Base-by-base conservation (phyloP, 2,888 invertebrate genomes). In the Cephus pulcher region DNA sequence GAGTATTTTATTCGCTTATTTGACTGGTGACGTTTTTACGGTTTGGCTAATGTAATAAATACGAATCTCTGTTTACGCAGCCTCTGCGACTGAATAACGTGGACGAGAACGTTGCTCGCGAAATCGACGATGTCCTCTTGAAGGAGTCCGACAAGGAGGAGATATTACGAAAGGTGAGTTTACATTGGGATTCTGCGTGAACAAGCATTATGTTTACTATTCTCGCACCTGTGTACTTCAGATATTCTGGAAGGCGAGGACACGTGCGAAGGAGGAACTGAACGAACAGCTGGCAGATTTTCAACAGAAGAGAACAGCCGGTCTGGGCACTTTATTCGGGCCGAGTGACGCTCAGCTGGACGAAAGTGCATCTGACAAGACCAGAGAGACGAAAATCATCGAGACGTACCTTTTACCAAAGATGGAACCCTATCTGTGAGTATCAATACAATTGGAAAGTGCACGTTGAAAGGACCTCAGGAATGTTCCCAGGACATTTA, bases 71-170 rank as follows among this genome's bases (percentile, higher is more conserved):
- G 84, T 80, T 87, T 89, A 91, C 93, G 30, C 92, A 97, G 97
- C 97, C 97, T 75, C 92, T 97, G 87, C 95, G 95, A 89, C 92
- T 97, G 82, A 94, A 94, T 82, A 96, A 96, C 83, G 95, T 97
- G 34, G 97, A 97, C 87, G 98, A 98, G 90, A 95, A 95, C 85
- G 94, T 97, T 90, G 97, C 97, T 15, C 95, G 96, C 82, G 97
- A 98, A 93, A 97, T 98, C 76, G 98, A 98, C 90, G 96, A 97
- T 86, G 96, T 96, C 40, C 93, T 98, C 87, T 94, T 95, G 80
- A 95, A 95, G 85, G 97, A 97, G 90, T 95, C 94, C 85, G 98
- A 98, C 87, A 98, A 97, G 89, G 98, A 98, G 88, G 98, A 98
- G 90, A 95, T 96, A 83, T 93, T 98, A 76, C 94, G 98, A 78